phyloP scores from a whole-genome alignment of 2,113 vertebrate species.

The Prolemur simus region DNA sequence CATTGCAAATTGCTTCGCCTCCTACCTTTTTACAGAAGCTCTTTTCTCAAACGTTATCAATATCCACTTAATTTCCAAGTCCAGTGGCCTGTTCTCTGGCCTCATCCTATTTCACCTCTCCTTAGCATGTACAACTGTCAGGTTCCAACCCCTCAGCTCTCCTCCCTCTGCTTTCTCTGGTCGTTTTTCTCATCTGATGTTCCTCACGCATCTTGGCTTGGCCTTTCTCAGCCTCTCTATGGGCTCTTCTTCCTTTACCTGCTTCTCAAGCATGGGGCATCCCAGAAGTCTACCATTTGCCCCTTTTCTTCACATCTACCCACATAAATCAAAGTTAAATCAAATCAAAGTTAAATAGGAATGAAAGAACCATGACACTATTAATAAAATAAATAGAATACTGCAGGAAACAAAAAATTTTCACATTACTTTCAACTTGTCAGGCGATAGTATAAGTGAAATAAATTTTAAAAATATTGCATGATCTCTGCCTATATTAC shows the following conservation, averaged over 20 bases:
- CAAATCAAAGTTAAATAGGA: background rate
- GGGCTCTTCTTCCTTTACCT: background rate
- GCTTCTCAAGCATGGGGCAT: background rate
- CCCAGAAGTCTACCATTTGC: background rate
- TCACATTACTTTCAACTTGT: background rate
- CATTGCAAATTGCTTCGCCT: background rate
- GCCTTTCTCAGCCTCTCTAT: background rate
- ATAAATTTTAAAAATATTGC: background rate
- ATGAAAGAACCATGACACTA: background rate
- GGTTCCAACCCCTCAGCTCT: background rate
- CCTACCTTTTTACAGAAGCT: background rate
- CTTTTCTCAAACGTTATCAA: background rate
- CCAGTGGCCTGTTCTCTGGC: background rate
- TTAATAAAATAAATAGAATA: background rate
- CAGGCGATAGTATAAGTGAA: background rate
- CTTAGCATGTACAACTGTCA: background rate
- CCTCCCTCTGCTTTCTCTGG: fast-evolving
- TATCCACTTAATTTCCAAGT: background rate
- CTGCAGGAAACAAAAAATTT: background rate
- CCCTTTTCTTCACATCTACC: background rate
- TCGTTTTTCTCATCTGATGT: background rate
- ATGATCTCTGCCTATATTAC: background rate
- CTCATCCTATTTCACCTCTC: background rate
- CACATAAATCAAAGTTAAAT: background rate
- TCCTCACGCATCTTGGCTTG: background rate